Evolutionary conservation across 1,140 invertebrate genomes (phyloP).

Genomic region (Microplitis demolitor): DNA sequence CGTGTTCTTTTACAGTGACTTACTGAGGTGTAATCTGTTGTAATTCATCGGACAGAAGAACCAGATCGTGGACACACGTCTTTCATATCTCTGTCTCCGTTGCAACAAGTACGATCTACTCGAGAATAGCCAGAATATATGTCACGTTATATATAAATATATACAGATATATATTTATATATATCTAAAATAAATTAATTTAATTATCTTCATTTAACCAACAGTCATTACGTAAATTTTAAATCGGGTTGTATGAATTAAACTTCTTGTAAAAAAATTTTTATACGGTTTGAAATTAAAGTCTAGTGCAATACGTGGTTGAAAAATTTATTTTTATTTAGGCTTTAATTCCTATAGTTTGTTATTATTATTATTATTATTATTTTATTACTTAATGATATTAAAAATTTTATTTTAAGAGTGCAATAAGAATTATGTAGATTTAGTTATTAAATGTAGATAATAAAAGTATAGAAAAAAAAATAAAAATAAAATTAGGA

Average conservation of each 20-base stretch:
- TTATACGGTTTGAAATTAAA: background rate
- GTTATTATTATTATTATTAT: background rate
- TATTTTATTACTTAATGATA: background rate
- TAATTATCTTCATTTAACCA: background rate
- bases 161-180: background rate
- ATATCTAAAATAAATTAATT: background rate
- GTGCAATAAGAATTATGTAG: constrained; percentile 45
- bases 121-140: background rate
- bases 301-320: constrained; percentile 9
- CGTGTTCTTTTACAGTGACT: constrained; percentile 58
- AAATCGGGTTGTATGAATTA: background rate
- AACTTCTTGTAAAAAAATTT: background rate
- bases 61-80: constrained; percentile 28
- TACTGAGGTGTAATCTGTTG: constrained; percentile 45
- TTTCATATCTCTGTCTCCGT: constrained; percentile 39
- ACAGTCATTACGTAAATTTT: too few species aligned
- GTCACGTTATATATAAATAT: background rate
- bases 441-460: constrained; percentile 14
- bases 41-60: constrained; percentile 46
- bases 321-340: background rate
- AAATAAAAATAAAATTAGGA: background rate
- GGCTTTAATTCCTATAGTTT: background rate
- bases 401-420: constrained; percentile 30
- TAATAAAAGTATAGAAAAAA: background rate
- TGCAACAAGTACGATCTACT: constrained; percentile 55